These are phyloP conservation scores for Balearica regulorum DNA, from an alignment of 2,797 vertebrate genomes.

Conservation along the genomic window DNA sequence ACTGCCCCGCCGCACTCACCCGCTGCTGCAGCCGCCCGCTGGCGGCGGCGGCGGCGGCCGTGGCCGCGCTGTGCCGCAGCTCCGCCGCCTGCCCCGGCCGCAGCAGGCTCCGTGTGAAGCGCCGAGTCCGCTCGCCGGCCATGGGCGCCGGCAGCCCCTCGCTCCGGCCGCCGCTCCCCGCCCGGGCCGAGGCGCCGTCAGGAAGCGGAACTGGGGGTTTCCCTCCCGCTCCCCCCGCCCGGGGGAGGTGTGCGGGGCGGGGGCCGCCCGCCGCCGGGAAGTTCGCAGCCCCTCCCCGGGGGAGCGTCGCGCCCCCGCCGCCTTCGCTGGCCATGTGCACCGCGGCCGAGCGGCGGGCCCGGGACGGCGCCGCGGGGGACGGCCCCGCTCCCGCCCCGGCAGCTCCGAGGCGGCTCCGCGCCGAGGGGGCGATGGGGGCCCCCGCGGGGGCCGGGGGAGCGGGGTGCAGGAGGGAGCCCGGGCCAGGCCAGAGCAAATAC, in stretches of 20 bases:
- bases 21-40: constrained; percentile 56
- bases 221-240: not conserved
- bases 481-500: not conserved
- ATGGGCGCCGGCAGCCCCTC: constrained; percentile 60
- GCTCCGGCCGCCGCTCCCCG: not conserved
- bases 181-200: constrained; percentile 19
- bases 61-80: constrained; percentile 85
- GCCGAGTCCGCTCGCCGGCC: constrained; percentile 87
- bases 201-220: constrained; percentile 64
- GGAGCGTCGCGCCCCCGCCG: not conserved
- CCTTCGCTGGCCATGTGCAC: not conserved
- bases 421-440: not conserved
- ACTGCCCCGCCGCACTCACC: constrained; percentile 71
- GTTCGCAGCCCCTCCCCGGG: not conserved
- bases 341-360: not conserved
- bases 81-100: constrained; percentile 90
- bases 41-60: constrained; percentile 65
- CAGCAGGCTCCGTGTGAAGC: constrained; percentile 93
- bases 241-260: constrained; percentile 1
- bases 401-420: not conserved
- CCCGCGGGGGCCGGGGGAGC: too few species aligned
- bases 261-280: not conserved
- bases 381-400: not conserved
- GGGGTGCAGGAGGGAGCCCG: not conserved
- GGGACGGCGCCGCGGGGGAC: not conserved